Evolutionary conservation across 1,140 invertebrate genomes (phyloP).

Genomic region (Microplitis mediator): DNA sequence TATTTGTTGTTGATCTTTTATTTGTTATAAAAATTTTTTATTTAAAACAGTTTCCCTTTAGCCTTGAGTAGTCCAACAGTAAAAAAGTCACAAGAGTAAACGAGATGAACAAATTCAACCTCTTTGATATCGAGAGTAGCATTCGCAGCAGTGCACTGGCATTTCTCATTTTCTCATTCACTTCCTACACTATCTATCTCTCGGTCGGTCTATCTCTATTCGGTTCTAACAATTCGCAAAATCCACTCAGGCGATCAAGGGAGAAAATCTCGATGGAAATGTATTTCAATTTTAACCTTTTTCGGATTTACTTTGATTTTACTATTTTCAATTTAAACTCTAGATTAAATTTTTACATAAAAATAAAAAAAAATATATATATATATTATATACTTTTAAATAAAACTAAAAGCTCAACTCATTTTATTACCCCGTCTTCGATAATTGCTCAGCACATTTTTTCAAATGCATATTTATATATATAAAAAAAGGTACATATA

Average conservation of each 20-base stretch:
- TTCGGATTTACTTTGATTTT: not conserved
- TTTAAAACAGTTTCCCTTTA: no score
- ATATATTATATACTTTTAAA: no score
- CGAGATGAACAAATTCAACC: conserved; percentile 29
- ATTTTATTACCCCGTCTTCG: no score
- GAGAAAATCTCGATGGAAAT: conserved; percentile 15
- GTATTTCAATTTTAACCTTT: conserved; percentile 10
- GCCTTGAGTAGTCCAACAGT: no score
- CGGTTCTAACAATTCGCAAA: conserved; percentile 12
- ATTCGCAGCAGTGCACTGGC: conserved; percentile 7
- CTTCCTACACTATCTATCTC: conserved; percentile 7
- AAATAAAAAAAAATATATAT: no score
- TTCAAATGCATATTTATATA: no score
- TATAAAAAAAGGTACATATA: no score
- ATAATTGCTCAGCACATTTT: no score
- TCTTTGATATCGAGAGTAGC: conserved; percentile 25
- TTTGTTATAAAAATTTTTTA: no score
- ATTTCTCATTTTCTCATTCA: conserved; percentile 29
- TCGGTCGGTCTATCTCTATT: not conserved
- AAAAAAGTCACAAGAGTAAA: conserved; percentile 12
- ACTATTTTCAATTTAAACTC: not conserved
- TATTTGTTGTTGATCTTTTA: no score
- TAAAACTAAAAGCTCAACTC: no score
- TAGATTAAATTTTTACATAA: not conserved
- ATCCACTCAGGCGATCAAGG: conserved; percentile 1